These are phyloP conservation scores for Leucopternis melanops DNA, from an alignment of 2,113 vertebrate genomes.

Conservation along the genomic window DNA sequence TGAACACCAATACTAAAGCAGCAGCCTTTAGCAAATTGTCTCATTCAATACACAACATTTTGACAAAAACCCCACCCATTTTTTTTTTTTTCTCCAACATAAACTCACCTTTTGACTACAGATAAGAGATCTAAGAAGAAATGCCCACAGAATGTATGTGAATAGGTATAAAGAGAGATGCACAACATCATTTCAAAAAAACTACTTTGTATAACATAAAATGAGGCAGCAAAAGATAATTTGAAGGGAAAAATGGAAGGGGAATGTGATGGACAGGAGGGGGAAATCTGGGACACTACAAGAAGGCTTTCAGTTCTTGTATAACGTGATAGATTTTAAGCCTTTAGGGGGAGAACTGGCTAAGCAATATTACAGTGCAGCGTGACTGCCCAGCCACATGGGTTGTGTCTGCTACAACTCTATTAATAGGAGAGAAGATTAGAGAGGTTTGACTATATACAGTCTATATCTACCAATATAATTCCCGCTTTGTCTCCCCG, in stretches of 20 bases:
- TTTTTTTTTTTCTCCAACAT: neutral
- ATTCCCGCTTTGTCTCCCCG: neutral
- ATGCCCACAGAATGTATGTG: accelerated
- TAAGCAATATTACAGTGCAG: neutral
- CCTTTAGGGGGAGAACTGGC: conserved; percentile 32
- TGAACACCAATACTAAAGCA: neutral
- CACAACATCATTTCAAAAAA: neutral
- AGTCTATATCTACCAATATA: neutral
- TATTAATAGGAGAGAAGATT: conserved; percentile 28
- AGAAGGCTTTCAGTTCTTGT: conserved; percentile 4
- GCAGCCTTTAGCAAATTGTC: neutral
- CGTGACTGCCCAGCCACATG: conserved; percentile 36
- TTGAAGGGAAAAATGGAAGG: neutral
- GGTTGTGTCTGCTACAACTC: conserved; percentile 21
- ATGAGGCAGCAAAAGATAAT: neutral
- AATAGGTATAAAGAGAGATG: neutral
- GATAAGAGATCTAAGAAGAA: neutral
- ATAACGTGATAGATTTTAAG: conserved; percentile 8
- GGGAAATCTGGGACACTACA: neutral
- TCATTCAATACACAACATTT: accelerated
- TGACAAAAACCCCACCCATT: neutral
- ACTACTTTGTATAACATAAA: neutral
- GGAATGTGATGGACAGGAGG: neutral
- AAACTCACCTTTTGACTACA: neutral
- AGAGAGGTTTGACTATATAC: neutral